Conservation (phyloP, 2,797 vertebrate species). For the Neomorphus geoffroyi region DNA sequence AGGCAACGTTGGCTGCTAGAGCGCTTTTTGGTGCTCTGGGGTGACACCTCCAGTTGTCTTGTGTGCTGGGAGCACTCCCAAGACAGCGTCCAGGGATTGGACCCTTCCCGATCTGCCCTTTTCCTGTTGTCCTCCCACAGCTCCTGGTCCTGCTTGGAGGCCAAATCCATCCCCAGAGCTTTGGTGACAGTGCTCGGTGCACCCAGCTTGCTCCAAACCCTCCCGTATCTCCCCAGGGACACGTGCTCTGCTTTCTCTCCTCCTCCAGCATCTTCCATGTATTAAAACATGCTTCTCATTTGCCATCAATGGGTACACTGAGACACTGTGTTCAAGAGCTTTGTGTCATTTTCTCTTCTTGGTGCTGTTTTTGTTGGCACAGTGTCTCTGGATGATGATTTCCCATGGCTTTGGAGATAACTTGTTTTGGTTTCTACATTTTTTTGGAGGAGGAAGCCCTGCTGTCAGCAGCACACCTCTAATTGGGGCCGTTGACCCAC, state of each 20-base stretch:
- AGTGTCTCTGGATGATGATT: not conserved
- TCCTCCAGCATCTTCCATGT: not conserved
- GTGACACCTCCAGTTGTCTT: fast-evolving
- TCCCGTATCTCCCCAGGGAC: fast-evolving
- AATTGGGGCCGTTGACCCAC: not conserved
- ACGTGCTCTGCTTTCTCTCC: not conserved
- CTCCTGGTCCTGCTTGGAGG: not conserved
- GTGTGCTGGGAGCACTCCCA: fast-evolving
- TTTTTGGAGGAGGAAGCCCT: not conserved
- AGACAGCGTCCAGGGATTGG: not conserved
- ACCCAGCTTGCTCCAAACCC: fast-evolving
- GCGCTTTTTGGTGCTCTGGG: fast-evolving
- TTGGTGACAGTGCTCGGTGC: not conserved
- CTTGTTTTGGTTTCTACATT: not conserved
- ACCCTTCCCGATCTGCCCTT: not conserved
- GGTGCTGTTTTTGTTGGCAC: not conserved
- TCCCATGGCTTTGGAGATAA: not conserved
- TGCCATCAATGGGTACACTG: too few species aligned
- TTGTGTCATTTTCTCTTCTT: fast-evolving
- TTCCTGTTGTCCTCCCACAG: fast-evolving
- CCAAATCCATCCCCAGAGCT: not conserved
- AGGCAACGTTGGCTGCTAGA: fast-evolving
- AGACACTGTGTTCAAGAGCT: not conserved
- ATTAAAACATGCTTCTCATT: not conserved
- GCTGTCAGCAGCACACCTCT: not conserved